phyloP scores from a whole-genome alignment of 2,113 vertebrate genomes.

The Pomatorhinus ruficollis region DNA sequence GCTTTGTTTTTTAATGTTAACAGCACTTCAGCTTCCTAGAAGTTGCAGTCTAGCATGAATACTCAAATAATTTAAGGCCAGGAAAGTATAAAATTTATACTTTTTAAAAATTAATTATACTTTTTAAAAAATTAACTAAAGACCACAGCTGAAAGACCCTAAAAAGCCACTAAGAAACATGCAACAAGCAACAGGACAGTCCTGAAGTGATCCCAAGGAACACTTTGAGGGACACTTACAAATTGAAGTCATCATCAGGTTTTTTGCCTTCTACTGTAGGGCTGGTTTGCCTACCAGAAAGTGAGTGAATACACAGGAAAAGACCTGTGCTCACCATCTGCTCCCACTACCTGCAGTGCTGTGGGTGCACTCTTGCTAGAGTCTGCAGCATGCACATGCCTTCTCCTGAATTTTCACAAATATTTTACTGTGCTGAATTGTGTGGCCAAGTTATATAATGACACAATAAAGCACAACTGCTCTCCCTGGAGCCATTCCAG shows the following conservation, averaged over 20 bases:
- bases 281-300: neutral
- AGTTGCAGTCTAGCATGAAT: neutral
- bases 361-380: neutral
- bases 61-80: neutral
- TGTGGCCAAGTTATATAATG: neutral
- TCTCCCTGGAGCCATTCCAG: neutral
- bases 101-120: too few species aligned
- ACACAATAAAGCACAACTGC: neutral
- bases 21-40: neutral
- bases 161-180: neutral
- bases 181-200: neutral
- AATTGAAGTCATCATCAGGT: neutral
- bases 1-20: neutral
- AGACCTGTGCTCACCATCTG: neutral
- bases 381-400: neutral
- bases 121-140: neutral
- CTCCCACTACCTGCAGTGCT: neutral
- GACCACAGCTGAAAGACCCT: neutral
- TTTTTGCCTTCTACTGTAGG: neutral
- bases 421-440: neutral
- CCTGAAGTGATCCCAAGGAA: rapidly evolving
- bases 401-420: neutral
- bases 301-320: neutral
- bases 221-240: neutral
- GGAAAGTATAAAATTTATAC: neutral